Evolutionary conservation across 1,140 invertebrate genomes (phyloP).

Genomic region (Leptinotarsa lineolata): DNA sequence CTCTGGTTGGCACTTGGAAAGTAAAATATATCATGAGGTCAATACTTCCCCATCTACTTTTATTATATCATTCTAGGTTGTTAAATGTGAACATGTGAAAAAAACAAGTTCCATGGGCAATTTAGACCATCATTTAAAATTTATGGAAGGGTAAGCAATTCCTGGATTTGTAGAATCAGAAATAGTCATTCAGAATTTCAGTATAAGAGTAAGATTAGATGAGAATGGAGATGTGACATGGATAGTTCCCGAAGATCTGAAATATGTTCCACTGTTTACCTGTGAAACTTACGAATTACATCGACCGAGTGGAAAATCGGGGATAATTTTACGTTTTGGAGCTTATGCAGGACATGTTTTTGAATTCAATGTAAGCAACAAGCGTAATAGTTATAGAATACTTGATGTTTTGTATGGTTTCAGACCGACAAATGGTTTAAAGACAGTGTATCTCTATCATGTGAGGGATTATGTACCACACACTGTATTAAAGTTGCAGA

Average conservation of each 20-base stretch:
- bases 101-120: neutral
- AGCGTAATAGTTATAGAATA: no score
- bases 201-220: constrained; percentile 68
- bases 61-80: constrained; percentile 17
- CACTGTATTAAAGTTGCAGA: constrained; percentile 64
- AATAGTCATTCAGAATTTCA: constrained; percentile 44
- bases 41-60: constrained; percentile 10
- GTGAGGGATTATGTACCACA: constrained; percentile 67
- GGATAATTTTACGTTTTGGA: constrained; percentile 60
- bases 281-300: constrained; percentile 70
- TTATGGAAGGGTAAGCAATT: constrained; percentile 61
- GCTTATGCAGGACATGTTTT: constrained; percentile 69
- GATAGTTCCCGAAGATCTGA: constrained; percentile 63
- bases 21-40: constrained; percentile 38
- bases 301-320: constrained; percentile 48
- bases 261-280: constrained; percentile 65
- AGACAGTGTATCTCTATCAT: constrained; percentile 63
- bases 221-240: constrained; percentile 70
- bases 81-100: constrained; percentile 22
- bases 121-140: constrained; percentile 43
- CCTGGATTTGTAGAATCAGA: neutral
- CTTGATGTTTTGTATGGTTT: constrained; percentile 6
- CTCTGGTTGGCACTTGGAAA: constrained; percentile 55
- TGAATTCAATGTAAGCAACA: constrained; percentile 63
- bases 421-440: constrained; percentile 53